Evolutionary conservation across 2,113 vertebrate species (phyloP).

Genomic region (Barbus barbus): DNA sequence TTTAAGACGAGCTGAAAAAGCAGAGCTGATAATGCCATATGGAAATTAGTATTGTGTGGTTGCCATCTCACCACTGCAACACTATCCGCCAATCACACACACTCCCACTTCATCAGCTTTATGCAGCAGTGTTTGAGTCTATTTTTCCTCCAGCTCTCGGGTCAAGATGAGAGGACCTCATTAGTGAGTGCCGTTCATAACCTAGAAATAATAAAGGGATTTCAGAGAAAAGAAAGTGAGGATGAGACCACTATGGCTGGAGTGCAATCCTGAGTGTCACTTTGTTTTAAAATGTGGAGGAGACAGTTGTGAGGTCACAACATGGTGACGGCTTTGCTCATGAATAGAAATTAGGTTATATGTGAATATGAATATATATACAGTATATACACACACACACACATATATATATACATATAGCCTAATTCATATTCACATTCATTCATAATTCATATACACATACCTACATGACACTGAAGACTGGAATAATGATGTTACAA

Average conservation of each 20-base stretch:
- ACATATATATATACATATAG: no score
- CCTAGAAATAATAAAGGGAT: conserved; percentile 31
- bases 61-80: not conserved
- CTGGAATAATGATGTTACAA: no score
- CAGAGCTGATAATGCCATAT: conserved; percentile 17
- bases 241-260: not conserved
- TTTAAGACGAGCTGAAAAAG: not conserved
- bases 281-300: not conserved
- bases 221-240: conserved; percentile 28
- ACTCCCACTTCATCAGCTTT: not conserved
- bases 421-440: no score
- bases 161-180: conserved; percentile 35
- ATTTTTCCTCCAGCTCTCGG: conserved; percentile 37
- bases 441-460: no score
- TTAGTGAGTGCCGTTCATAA: conserved; percentile 36
- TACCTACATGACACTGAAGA: no score
- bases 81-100: not conserved
- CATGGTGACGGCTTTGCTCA: not conserved
- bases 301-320: conserved; percentile 1
- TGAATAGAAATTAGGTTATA: not conserved
- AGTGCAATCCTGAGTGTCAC: not conserved
- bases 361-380: no score
- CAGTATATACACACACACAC: no score
- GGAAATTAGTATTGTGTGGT: not conserved
- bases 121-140: not conserved